Percentiles rank a stretch among this genome's conserved stretches.
Evolutionary conservation across 1,140 invertebrate genomes (phyloP).

Genomic region (Anastatus disparis): DNA sequence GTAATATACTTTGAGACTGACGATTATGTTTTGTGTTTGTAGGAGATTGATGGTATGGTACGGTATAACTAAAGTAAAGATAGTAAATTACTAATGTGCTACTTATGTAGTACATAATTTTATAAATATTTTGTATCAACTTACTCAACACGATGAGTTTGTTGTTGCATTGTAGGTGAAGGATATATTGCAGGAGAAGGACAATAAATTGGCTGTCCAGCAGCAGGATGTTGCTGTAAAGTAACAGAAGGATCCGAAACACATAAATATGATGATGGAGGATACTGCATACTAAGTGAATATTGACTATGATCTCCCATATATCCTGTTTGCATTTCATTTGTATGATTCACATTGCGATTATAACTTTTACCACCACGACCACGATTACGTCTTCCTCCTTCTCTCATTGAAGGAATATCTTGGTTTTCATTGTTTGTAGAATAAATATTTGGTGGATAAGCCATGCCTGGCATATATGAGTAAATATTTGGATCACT

Average conservation of each 20-base stretch:
- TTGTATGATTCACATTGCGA: conserved; percentile 50
- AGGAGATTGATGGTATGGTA: conserved; percentile 48
- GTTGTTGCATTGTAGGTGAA: conserved; percentile 47
- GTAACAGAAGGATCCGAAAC: conserved; percentile 45
- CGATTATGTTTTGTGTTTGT: conserved; percentile 49
- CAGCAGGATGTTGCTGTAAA: conserved; percentile 50
- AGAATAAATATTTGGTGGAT: conserved; percentile 45
- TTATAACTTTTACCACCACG: conserved; percentile 50
- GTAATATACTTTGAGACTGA: conserved; percentile 45
- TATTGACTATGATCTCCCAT: conserved; percentile 48
- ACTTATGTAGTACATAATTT: conserved; percentile 34
- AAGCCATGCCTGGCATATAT: conserved; percentile 45
- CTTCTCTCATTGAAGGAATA: conserved; percentile 46
- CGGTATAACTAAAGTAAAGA: conserved; percentile 45
- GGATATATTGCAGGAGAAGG: conserved; percentile 43
- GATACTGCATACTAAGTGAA: conserved; percentile 43
- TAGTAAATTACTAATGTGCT: conserved; percentile 44
- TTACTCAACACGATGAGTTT: conserved; percentile 45
- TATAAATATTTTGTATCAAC: conserved; percentile 35
- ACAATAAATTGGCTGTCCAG: conserved; percentile 49
- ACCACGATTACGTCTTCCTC: conserved; percentile 49
- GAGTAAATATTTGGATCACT: conserved; percentile 47
- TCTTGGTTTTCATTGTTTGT: conserved; percentile 48
- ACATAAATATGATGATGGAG: conserved; percentile 41
- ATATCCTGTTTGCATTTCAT: conserved; percentile 54